A percentile compares a stretch with the other conserved stretches of the same genome.
Conservation (phyloP, 2,888 invertebrate genomes). For the Tetropium fuscum region DNA sequence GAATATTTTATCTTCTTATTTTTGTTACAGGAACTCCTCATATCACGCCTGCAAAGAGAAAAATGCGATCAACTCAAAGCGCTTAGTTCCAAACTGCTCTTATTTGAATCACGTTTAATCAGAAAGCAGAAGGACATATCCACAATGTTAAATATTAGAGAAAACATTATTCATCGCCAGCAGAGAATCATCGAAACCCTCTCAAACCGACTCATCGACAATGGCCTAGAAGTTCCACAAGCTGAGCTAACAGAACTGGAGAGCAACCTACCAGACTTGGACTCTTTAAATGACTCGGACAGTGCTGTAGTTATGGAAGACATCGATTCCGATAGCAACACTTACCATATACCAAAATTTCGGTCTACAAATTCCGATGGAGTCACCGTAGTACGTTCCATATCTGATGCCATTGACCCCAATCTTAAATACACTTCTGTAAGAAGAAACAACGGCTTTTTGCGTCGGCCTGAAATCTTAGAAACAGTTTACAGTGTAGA, state of each 20-base stretch:
- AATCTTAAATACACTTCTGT: slow-evolving; percentile 78
- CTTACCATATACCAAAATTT: slow-evolving; percentile 72
- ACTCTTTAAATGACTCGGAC: slow-evolving; percentile 89
- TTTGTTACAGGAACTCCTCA: slow-evolving; percentile 77
- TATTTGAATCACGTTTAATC: slow-evolving; percentile 86
- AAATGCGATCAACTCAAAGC: slow-evolving; percentile 85
- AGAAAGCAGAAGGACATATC: slow-evolving; percentile 89
- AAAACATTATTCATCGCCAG: slow-evolving; percentile 83
- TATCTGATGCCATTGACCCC: slow-evolving; percentile 88
- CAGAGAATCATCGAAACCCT: slow-evolving; percentile 83
- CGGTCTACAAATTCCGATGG: slow-evolving; percentile 75
- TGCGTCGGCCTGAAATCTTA: slow-evolving; percentile 83
- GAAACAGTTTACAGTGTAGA: slow-evolving; percentile 91
- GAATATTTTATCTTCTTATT: background rate
- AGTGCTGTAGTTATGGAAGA: slow-evolving; percentile 91
- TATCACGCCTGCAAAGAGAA: slow-evolving; percentile 80
- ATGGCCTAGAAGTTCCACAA: slow-evolving; percentile 78
- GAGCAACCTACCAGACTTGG: slow-evolving; percentile 78
- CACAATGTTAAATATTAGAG: slow-evolving; percentile 79
- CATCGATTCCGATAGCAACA: slow-evolving; percentile 75
- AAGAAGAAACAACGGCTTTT: slow-evolving; percentile 79
- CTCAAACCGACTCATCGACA: slow-evolving; percentile 80
- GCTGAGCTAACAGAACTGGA: slow-evolving; percentile 76
- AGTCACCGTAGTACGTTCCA: slow-evolving; percentile 84
- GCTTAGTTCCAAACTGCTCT: slow-evolving; percentile 83